phyloP scores from a whole-genome alignment of 2,797 vertebrate genomes.

The Rhincodon typus region DNA sequence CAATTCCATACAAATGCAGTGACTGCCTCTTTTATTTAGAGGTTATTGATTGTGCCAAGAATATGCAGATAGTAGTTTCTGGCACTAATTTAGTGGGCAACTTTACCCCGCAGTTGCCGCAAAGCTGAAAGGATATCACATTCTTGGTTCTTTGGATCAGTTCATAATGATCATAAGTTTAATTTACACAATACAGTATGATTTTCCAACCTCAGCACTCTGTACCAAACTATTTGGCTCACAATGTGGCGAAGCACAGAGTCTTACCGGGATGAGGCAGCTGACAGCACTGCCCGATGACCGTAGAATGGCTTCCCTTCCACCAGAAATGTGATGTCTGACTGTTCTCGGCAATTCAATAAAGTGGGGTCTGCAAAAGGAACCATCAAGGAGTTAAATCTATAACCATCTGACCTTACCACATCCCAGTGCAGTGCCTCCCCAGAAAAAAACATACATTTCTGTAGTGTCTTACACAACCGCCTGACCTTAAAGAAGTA shows the following conservation, averaged over 20 bases:
- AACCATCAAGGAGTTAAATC: not conserved
- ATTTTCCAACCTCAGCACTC: not conserved
- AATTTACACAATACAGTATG: not conserved
- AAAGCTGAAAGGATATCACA: not conserved
- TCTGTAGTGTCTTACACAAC: not conserved
- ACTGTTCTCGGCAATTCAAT: conserved; percentile 73
- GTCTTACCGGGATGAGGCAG: conserved; percentile 62
- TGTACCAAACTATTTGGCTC: not conserved
- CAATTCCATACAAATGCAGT: too few species aligned
- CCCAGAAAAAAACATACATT: not conserved
- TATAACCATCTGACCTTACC: not conserved
- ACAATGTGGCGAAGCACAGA: not conserved
- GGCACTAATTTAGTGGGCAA: not conserved
- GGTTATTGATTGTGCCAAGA: not conserved
- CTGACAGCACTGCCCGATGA: conserved; percentile 68
- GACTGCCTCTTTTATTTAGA: not conserved
- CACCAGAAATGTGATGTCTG: conserved; percentile 70
- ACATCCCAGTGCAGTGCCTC: not conserved
- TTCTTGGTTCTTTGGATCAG: not conserved
- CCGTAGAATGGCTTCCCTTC: conserved; percentile 74
- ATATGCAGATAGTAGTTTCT: not conserved
- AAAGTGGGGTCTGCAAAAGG: conserved; percentile 61
- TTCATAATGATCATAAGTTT: not conserved
- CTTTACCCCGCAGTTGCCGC: not conserved
- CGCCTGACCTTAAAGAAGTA: too few species aligned